Percentiles rank a stretch among this genome's conserved stretches.
phyloP scores from a whole-genome alignment of 2,113 vertebrate genomes.

The Pungitius pungitius region DNA sequence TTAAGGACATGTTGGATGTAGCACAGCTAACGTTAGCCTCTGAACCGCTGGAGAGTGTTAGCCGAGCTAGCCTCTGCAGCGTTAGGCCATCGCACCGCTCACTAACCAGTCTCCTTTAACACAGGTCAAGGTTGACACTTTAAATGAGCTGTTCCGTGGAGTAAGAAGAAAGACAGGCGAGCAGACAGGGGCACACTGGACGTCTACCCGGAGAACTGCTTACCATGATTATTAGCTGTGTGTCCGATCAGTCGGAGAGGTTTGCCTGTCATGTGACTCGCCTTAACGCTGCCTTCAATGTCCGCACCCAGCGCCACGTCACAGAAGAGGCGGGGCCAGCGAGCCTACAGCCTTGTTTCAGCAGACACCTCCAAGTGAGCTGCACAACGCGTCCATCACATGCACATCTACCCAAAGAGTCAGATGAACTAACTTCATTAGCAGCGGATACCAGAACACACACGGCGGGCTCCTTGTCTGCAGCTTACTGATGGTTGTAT shows the following conservation, averaged over 20 bases:
- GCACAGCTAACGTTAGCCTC: neutral
- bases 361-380: no score
- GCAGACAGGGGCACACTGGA: neutral
- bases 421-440: neutral
- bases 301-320: constrained; percentile 15
- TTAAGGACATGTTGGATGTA: rapidly evolving
- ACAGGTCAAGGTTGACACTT: neutral
- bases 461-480: no score
- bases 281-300: constrained; percentile 34
- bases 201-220: constrained; percentile 19
- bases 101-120: neutral
- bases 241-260: constrained; percentile 49
- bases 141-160: rapidly evolving
- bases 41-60: constrained; percentile 9
- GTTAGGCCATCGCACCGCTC: constrained; percentile 41
- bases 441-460: neutral
- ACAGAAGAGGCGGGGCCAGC: constrained; percentile 27
- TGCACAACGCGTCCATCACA: neutral
- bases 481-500: no score
- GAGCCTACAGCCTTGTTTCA: neutral
- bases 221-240: constrained; percentile 75
- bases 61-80: constrained; percentile 32
- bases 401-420: neutral
- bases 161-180: rapidly evolving
- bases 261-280: constrained; percentile 78